Base-by-base conservation (phyloP, 2,888 invertebrate species). In the Apotomis betuletana region DNA sequence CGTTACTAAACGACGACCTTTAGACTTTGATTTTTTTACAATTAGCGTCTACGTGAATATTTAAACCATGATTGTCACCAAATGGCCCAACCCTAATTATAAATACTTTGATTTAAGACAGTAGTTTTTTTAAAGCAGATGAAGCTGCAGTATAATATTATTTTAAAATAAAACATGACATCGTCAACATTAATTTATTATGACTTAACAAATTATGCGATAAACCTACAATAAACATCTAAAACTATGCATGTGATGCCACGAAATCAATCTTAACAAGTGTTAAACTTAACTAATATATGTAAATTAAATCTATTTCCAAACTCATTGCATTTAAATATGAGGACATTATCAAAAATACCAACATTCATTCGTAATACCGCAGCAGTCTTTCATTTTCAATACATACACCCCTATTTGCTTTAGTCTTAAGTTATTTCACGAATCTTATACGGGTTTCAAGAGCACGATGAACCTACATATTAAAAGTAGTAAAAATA, bases 331-430 rank as follows among this genome's bases (percentile, higher is more conserved):
- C 61, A n/a, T 27, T 49, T 52, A 46, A 57, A 58, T 15, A 60
- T 44, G 59, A 61, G 63, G 58, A 67, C 64, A 64, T 71, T 72
- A 73, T 67, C 64, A 70, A 72, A 74, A 71, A 74, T 71, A 74
- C 36, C 61, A 44, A 57, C 69, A 69, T 59, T 69, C 68, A 52
- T 57, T 65, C 60, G 44, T 70, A 70, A 71, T 68, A 52, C 71
- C 67, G 38, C 60, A 65, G 54, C 75, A 76, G 76, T 74, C 76
- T 76, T 76, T 55, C 67, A 58, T 67, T 75, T 72, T 65, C 61
- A 71, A 61, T 67, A 52, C 69, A 10, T 57, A 10, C 67, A 54
- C 5, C 46, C 46, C 57, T 72, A 67, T 67, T 67, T 72, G 57
- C 71, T 67, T 59, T 15, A 59, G 3, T 51, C 41, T 59, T 54